Evolutionary conservation across 2,888 invertebrate species (phyloP).

Genomic region (Choreutis nemorana): DNA sequence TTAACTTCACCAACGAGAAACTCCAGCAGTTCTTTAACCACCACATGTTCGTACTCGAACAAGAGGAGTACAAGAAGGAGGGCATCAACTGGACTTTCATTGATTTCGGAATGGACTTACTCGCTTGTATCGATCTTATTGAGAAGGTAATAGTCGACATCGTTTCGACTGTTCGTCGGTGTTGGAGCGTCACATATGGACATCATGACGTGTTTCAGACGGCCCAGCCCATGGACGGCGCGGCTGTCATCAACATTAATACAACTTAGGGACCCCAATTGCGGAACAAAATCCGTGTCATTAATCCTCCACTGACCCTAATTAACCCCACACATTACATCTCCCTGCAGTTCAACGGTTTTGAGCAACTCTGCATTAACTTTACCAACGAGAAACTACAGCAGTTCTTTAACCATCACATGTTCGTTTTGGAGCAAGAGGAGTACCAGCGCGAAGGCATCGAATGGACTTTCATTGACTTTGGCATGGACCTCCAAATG

Average conservation of each 20-base stretch:
- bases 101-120: slow-evolving; percentile 97
- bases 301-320: slow-evolving; percentile 24
- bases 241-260: slow-evolving; percentile 10
- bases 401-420: slow-evolving; percentile 98
- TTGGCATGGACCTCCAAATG: slow-evolving; percentile 95
- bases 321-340: slow-evolving; percentile 42
- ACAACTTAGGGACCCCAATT: no score
- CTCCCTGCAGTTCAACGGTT: slow-evolving; percentile 86
- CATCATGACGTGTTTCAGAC: not conserved
- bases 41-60: slow-evolving; percentile 97
- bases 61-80: slow-evolving; percentile 95
- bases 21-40: slow-evolving; percentile 99
- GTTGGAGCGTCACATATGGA: no score
- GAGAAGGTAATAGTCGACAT: slow-evolving; percentile 79
- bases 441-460: slow-evolving; percentile 95
- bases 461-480: slow-evolving; percentile 96
- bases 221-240: slow-evolving; percentile 14
- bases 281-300: slow-evolving; percentile 54
- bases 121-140: slow-evolving; percentile 94
- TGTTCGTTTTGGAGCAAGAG: slow-evolving; percentile 98
- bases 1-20: slow-evolving; percentile 98
- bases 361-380: slow-evolving; percentile 98
- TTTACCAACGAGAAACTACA: slow-evolving; percentile 98
- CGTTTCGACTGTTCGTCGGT: no score
- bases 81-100: slow-evolving; percentile 97